These are phyloP conservation scores for Drosophila stalkeri DNA, from an alignment of 2,888 invertebrate species.

Conservation along the genomic window DNA sequence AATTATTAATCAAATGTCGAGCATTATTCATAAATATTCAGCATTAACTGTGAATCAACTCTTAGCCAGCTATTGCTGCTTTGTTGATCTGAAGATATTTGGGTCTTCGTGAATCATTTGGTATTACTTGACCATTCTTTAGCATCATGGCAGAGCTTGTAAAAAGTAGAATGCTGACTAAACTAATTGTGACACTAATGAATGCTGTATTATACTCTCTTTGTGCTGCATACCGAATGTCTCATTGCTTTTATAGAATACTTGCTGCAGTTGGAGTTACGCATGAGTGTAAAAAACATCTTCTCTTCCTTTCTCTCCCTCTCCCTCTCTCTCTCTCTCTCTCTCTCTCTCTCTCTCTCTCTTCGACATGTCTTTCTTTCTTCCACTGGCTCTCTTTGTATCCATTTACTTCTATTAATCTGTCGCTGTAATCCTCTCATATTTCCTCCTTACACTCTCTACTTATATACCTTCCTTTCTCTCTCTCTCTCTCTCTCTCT, in stretches of 20 bases:
- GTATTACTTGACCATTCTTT: not conserved
- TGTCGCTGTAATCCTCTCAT: no score
- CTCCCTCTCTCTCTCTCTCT: not conserved
- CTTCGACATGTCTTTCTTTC: not conserved
- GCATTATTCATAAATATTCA: slow-evolving; percentile 3
- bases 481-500: not conserved
- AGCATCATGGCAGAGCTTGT: not conserved
- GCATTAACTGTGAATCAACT: not conserved
- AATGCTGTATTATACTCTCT: not conserved
- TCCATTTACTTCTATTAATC: no score
- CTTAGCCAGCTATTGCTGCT: no score
- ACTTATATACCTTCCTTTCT: no score
- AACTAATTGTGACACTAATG: not conserved
- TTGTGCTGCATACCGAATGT: not conserved
- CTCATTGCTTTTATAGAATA: not conserved
- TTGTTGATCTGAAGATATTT: not conserved
- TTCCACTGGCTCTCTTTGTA: no score
- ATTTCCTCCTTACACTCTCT: no score
- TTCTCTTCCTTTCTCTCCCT: not conserved
- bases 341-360: not conserved
- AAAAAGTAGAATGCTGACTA: not conserved
- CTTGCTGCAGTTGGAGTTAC: no score
- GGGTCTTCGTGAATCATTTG: not conserved
- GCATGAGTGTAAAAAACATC: not conserved
- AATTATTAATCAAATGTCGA: not conserved